phyloP scores from a whole-genome alignment of 2,113 vertebrate species.

The human (Homo sapiens) region GRCh38 chr12:133076501-133077000 shows the following conservation, averaged over 20 bases:
- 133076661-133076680: background rate
- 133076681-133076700: background rate
- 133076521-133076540: background rate
- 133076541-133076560: background rate
- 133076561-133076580: background rate
- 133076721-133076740: background rate
- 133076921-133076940: background rate
- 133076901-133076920: background rate
- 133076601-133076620: background rate
- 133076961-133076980: background rate
- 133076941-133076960: background rate
- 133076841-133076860: background rate
- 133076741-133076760: background rate
- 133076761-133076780: background rate
- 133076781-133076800: background rate
- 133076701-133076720: background rate
- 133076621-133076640: background rate
- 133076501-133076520: background rate
- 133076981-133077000: background rate
- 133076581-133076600: background rate
- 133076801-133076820: background rate
- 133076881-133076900: background rate
- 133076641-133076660: background rate
- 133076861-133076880: background rate
- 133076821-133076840: background rate